Conservation (phyloP, 2,888 invertebrate genomes). For the Melanchra persicariae region DNA sequence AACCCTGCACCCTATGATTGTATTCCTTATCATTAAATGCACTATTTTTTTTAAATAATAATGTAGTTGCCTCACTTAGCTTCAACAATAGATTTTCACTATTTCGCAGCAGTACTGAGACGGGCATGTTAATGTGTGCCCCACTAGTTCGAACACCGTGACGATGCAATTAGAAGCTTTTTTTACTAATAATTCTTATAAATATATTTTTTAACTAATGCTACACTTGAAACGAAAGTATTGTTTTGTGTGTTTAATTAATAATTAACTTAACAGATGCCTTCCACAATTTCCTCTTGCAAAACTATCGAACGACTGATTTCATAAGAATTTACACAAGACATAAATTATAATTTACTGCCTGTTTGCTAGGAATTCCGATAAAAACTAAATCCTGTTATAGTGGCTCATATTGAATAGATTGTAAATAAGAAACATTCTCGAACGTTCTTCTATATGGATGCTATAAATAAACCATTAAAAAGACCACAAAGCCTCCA, state of each 20-base stretch:
- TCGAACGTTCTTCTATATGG: conserved; percentile 14
- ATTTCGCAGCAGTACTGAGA: conserved; percentile 69
- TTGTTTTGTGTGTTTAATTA: conserved; percentile 31
- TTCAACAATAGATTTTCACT: conserved; percentile 75
- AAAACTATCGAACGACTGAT: conserved; percentile 14
- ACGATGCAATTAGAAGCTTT: conserved; percentile 75
- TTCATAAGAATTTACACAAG: neutral
- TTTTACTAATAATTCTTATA: conserved; percentile 54
- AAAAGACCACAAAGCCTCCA: conserved; percentile 36
- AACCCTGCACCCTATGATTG: neutral
- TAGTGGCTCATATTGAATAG: conserved; percentile 9
- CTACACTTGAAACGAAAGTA: conserved; percentile 51
- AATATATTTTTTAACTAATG: conserved; percentile 37
- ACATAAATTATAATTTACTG: neutral
- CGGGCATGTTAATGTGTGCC: conserved; percentile 77
- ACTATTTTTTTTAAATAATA: conserved; percentile 20
- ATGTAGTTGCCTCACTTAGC: conserved; percentile 72
- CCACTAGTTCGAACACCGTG: conserved; percentile 80
- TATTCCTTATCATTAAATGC: neutral
- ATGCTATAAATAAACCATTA: conserved; percentile 11
- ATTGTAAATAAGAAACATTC: conserved; percentile 22
- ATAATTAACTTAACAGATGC: conserved; percentile 10
- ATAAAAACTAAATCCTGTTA: neutral
- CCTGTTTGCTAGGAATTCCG: neutral
- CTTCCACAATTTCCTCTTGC: conserved; percentile 6